Conservation (phyloP, 1,140 invertebrate species). For the Heliothis virescens region DNA sequence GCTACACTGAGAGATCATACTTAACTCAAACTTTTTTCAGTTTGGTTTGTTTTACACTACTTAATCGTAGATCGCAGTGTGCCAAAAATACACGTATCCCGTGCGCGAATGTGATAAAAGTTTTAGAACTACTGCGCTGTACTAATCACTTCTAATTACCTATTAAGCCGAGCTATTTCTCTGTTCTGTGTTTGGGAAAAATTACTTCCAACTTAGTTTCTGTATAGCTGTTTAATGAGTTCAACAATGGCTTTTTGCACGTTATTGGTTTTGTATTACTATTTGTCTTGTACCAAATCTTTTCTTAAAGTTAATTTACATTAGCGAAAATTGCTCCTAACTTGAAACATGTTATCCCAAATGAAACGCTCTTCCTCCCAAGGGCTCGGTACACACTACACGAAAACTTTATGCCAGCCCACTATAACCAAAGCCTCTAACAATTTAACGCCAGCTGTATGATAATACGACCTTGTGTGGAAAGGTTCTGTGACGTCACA, state of each 20-base stretch:
- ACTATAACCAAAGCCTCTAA: conserved; percentile 7
- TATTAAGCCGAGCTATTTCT: conserved; percentile 1
- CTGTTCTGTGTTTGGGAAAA: not conserved
- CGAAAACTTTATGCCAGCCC: conserved; percentile 19
- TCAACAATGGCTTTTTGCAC: too few relatives aligned
- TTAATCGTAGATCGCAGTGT: not conserved
- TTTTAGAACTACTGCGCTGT: conserved; percentile 4
- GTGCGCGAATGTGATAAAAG: not conserved
- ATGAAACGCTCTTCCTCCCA: conserved; percentile 25
- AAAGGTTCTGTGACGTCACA: conserved; percentile 30
- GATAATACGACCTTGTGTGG: conserved; percentile 34
- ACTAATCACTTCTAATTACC: conserved; percentile 19
- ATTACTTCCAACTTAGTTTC: not conserved
- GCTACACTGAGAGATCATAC: too few relatives aligned
- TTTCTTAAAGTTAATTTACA: not conserved
- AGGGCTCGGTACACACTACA: conserved; percentile 12
- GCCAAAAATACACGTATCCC: not conserved
- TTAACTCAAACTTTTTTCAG: not conserved
- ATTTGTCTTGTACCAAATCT: too few relatives aligned
- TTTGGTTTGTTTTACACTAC: not conserved
- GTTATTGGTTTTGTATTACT: too few relatives aligned
- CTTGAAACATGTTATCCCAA: conserved; percentile 9
- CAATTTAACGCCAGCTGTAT: conserved; percentile 27
- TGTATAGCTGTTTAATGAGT: too few relatives aligned
- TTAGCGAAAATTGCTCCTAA: not conserved